phyloP scores from a whole-genome alignment of 23 tunicate genomes.

The Diplosoma virens region DNA sequence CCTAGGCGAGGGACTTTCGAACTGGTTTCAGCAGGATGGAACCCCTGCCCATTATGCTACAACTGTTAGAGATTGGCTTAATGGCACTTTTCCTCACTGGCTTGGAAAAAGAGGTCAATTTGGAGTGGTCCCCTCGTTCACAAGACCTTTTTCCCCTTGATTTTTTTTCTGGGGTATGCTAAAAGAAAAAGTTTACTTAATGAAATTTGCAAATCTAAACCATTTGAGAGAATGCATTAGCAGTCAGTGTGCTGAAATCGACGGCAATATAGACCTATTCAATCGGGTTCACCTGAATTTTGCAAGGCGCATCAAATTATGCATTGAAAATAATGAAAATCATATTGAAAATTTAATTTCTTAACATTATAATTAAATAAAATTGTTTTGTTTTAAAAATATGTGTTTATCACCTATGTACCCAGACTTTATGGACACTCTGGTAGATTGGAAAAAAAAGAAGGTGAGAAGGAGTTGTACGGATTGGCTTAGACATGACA shows the following conservation, averaged over 20 bases:
- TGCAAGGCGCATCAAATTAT: neutral
- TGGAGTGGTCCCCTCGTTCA: neutral
- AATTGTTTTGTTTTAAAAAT: neutral
- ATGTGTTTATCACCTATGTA: neutral
- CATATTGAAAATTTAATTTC: neutral
- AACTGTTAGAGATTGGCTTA: too few relatives aligned
- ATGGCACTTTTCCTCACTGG: too few relatives aligned
- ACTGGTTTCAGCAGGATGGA: too few relatives aligned
- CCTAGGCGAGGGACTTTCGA: too few relatives aligned
- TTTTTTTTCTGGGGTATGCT: neutral
- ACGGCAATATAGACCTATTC: neutral
- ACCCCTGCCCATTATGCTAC: too few relatives aligned
- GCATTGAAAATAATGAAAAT: neutral
- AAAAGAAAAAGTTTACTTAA: neutral
- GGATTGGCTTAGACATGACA: too few relatives aligned
- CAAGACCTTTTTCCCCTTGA: neutral
- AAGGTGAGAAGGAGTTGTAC: too few relatives aligned
- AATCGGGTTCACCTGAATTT: neutral
- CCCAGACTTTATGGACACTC: neutral
- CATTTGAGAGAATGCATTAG: too few relatives aligned
- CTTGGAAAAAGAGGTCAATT: neutral
- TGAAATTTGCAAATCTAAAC: neutral
- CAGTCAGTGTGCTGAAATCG: neutral
- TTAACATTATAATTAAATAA: neutral
- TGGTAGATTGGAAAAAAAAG: too few relatives aligned